Percentiles rank a stretch among this genome's conserved stretches.
Conservation (phyloP, 2,888 invertebrate genomes). For the Cybosia mesomella region DNA sequence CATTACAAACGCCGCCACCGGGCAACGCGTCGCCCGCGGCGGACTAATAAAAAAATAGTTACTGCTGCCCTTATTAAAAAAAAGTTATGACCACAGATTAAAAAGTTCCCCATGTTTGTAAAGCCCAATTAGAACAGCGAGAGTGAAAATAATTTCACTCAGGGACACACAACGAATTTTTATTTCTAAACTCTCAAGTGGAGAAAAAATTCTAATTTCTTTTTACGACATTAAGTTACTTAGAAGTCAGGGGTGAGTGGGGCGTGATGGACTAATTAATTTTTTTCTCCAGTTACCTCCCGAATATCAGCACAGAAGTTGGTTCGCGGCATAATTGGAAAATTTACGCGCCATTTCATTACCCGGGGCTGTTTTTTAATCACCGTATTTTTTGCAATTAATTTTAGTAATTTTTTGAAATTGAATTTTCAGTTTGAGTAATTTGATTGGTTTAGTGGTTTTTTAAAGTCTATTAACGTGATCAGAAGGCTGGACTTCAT, state of each 20-base stretch:
- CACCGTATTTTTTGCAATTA: constrained; percentile 64
- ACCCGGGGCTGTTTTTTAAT: constrained; percentile 70
- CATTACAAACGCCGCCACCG: constrained; percentile 15
- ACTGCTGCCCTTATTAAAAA: constrained; percentile 39
- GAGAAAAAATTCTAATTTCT: constrained; percentile 51
- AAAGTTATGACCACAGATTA: constrained; percentile 49
- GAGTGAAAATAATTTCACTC: constrained; percentile 53
- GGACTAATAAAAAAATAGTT: constrained; percentile 45
- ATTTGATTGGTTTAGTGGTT: neutral
- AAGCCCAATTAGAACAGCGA: constrained; percentile 46
- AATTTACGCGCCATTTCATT: constrained; percentile 79
- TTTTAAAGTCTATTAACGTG: too few relatives aligned
- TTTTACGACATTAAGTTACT: constrained; percentile 54
- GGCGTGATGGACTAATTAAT: constrained; percentile 77
- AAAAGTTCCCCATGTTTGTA: constrained; percentile 51
- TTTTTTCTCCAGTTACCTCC: constrained; percentile 73
- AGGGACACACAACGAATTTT: constrained; percentile 49
- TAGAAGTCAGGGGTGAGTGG: constrained; percentile 56
- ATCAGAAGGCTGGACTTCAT: too few relatives aligned
- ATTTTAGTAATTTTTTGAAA: constrained; percentile 35
- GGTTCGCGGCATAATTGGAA: constrained; percentile 76
- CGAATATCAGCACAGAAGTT: constrained; percentile 58
- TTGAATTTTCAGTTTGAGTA: constrained; percentile 13
- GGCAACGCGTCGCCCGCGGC: constrained; percentile 26
- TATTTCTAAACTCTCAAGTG: constrained; percentile 45